A percentile compares a stretch with the other conserved stretches of the same genome.
Evolutionary conservation across 2,113 vertebrate genomes (phyloP).

Genomic region (Oxygymnocypris stewartii): DNA sequence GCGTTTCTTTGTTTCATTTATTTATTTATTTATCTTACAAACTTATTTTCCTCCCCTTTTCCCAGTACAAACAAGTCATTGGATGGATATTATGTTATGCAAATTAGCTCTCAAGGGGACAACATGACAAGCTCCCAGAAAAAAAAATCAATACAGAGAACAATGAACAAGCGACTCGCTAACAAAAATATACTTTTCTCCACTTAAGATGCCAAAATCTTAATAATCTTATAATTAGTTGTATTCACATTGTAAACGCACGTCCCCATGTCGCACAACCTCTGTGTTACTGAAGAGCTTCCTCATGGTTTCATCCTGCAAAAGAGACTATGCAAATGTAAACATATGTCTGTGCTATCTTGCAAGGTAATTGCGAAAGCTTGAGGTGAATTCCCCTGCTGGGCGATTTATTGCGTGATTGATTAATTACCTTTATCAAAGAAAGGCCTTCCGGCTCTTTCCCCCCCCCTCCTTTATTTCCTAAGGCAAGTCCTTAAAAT

Average conservation of each 20-base stretch:
- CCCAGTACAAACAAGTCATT: slow-evolving; percentile 24
- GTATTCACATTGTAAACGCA: background rate
- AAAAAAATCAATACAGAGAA: slow-evolving; percentile 43
- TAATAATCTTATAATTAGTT: slow-evolving; percentile 61
- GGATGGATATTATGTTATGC: slow-evolving; percentile 52
- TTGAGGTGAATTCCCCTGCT: slow-evolving; percentile 41
- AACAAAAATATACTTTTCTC: background rate
- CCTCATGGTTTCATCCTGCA: background rate
- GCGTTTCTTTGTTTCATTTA: background rate
- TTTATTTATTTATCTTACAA: slow-evolving; percentile 27
- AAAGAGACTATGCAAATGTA: slow-evolving; percentile 39
- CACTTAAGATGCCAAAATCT: slow-evolving; percentile 54
- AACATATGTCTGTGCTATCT: slow-evolving; percentile 15
- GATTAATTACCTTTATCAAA: slow-evolving; percentile 36
- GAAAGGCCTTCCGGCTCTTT: background rate
- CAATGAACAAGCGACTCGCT: slow-evolving; percentile 50
- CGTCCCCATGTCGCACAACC: background rate
- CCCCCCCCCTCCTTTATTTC: background rate
- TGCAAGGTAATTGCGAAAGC: slow-evolving; percentile 30
- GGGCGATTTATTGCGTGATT: slow-evolving; percentile 41
- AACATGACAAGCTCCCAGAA: background rate
- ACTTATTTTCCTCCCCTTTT: slow-evolving; percentile 27
- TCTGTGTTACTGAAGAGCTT: background rate
- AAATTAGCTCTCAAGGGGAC: slow-evolving; percentile 56
- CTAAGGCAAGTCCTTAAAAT: background rate